These are phyloP conservation scores for Troides helena DNA, from an alignment of 2,888 invertebrate species.

Conservation along the genomic window DNA sequence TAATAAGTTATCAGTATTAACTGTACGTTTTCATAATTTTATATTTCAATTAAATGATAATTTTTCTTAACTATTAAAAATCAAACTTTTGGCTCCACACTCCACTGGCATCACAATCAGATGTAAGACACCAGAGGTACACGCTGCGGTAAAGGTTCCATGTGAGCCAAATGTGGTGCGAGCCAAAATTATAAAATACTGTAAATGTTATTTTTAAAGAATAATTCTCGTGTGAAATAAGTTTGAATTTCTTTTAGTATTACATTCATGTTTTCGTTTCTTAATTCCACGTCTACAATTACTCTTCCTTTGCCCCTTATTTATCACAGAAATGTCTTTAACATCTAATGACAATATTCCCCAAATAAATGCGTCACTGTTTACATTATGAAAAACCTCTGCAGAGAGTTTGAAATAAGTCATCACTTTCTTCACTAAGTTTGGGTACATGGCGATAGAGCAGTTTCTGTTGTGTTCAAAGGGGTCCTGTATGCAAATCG, in stretches of 20 bases:
- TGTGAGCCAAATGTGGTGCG: too few species aligned
- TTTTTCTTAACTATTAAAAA: too few species aligned
- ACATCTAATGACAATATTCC: constrained; percentile 13
- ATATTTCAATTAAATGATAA: too few species aligned
- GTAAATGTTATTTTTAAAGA: not conserved
- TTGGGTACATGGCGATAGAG: constrained; percentile 35
- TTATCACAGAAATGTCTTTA: not conserved
- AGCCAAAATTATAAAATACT: too few species aligned
- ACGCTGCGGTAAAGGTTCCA: too few species aligned
- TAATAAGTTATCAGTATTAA: too few species aligned
- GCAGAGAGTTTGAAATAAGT: constrained; percentile 30
- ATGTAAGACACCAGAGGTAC: too few species aligned
- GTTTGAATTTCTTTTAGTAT: constrained; percentile 1
- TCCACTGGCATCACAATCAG: too few species aligned
- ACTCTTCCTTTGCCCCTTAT: constrained; percentile 1
- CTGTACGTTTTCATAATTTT: too few species aligned
- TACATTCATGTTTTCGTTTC: constrained; percentile 10
- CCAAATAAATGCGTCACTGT: constrained; percentile 14
- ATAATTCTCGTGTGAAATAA: constrained; percentile 10
- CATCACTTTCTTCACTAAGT: constrained; percentile 31
- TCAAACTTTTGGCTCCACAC: too few species aligned
- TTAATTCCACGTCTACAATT: not conserved
- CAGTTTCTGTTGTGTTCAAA: constrained; percentile 44
- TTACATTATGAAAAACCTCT: constrained; percentile 31
- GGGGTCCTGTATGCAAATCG: constrained; percentile 43